A percentile compares a stretch with the other conserved stretches of the same genome.
Conservation (phyloP, 2,888 invertebrate genomes). For the Thyatira batis region DNA sequence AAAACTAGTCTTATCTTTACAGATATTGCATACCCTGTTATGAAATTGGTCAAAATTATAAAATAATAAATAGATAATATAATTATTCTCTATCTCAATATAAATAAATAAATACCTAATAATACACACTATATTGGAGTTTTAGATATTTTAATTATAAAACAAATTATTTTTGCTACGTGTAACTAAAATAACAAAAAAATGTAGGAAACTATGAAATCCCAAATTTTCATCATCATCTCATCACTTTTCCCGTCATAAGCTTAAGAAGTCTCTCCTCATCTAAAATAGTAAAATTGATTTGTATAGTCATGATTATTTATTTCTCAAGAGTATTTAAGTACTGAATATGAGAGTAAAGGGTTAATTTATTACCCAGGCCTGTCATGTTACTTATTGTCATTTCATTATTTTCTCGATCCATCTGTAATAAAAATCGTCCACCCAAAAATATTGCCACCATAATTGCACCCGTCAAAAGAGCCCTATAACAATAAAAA, state of each 20-base stretch:
- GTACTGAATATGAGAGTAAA: no score
- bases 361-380: slow-evolving; percentile 28
- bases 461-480: slow-evolving; percentile 48
- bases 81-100: no score
- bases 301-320: neutral
- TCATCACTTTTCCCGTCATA: slow-evolving; percentile 33
- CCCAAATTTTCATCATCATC: slow-evolving; percentile 8
- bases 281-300: slow-evolving; percentile 21
- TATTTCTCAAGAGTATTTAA: neutral
- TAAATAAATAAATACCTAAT: no score
- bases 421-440: slow-evolving; percentile 46
- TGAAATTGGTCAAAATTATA: no score
- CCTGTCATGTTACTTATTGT: slow-evolving; percentile 51
- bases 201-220: no score
- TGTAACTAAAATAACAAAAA: no score
- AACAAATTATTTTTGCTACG: no score
- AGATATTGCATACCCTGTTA: no score
- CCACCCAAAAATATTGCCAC: slow-evolving; percentile 48
- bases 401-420: slow-evolving; percentile 42
- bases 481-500: slow-evolving; percentile 39
- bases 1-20: no score
- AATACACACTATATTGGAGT: no score
- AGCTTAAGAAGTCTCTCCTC: slow-evolving; percentile 35
- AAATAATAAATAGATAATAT: no score
- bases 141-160: no score